phyloP scores from a whole-genome alignment of 2,888 invertebrate species.

The Achlya flavicornis region DNA sequence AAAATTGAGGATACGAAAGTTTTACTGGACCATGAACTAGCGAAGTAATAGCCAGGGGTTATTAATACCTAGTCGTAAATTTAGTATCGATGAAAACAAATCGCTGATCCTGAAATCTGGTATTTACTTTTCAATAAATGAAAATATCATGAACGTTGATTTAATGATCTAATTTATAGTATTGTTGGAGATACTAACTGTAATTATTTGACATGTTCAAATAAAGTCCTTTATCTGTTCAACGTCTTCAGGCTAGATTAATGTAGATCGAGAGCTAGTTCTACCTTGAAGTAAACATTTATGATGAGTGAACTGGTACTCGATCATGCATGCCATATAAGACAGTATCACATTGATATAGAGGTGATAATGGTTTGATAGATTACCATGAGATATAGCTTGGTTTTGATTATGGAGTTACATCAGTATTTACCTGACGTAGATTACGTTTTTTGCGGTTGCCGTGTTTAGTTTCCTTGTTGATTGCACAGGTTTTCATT shows the following conservation, averaged over 20 bases:
- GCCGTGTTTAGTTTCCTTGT: not conserved
- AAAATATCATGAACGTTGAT: too few relatives aligned
- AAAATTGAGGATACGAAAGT: not conserved
- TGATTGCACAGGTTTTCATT: not conserved
- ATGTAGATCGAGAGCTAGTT: too few relatives aligned
- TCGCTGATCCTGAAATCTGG: too few relatives aligned
- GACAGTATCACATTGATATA: not conserved
- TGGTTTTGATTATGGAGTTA: not conserved
- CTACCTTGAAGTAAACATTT: not conserved
- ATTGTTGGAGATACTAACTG: too few relatives aligned
- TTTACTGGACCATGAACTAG: not conserved
- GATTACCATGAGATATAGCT: not conserved
- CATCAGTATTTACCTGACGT: not conserved
- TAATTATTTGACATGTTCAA: too few relatives aligned
- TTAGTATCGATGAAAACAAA: too few relatives aligned
- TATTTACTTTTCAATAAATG: too few relatives aligned
- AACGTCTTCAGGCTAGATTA: too few relatives aligned
- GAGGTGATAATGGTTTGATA: constrained; percentile 1
- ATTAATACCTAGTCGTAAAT: too few relatives aligned
- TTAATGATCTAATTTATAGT: too few relatives aligned
- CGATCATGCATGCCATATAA: constrained; percentile 2
- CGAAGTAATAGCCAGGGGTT: too few relatives aligned
- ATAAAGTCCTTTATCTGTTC: too few relatives aligned
- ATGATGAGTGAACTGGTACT: not conserved
- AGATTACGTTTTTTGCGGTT: not conserved